phyloP scores from a whole-genome alignment of 2,888 invertebrate genomes.

The Drosophila pegasa region DNA sequence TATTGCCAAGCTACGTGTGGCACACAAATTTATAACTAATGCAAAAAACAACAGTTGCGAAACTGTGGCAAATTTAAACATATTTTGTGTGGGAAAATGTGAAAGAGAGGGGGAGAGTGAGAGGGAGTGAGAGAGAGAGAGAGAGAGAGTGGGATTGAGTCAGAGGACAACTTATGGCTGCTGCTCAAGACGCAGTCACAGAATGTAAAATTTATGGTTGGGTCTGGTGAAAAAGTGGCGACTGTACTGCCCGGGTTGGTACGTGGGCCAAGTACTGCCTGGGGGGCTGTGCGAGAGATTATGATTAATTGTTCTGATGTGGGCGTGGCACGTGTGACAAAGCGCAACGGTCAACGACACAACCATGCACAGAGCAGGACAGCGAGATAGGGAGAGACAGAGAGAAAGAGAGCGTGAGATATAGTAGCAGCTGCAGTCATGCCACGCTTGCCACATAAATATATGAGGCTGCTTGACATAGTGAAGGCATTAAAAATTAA shows the following conservation, averaged over 20 bases:
- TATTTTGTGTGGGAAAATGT: constrained; percentile 45
- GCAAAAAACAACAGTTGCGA: constrained; percentile 58
- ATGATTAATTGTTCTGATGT: constrained; percentile 72
- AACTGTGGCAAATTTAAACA: constrained; percentile 68
- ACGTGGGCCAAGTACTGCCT: constrained; percentile 68
- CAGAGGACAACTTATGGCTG: constrained; percentile 70
- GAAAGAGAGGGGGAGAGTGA: neutral
- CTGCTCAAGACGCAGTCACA: constrained; percentile 65
- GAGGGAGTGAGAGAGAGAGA: neutral
- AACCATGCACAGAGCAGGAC: constrained; percentile 28
- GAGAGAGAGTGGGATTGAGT: neutral
- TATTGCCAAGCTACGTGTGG: constrained; percentile 67
- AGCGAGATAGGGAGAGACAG: neutral
- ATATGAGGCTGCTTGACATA: constrained; percentile 62
- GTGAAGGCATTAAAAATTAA: constrained; percentile 75
- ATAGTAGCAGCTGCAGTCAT: constrained; percentile 31
- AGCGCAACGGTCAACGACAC: constrained; percentile 68
- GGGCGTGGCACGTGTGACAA: constrained; percentile 76
- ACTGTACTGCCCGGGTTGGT: constrained; percentile 32
- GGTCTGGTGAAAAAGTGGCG: constrained; percentile 64
- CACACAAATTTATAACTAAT: constrained; percentile 58
- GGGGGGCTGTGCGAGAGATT: constrained; percentile 64
- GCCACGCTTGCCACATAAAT: constrained; percentile 68
- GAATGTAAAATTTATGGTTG: constrained; percentile 74
- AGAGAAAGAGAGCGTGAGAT: neutral